Evolutionary conservation across 2,888 invertebrate species (phyloP).

Genomic region (Escarpia spicata): DNA sequence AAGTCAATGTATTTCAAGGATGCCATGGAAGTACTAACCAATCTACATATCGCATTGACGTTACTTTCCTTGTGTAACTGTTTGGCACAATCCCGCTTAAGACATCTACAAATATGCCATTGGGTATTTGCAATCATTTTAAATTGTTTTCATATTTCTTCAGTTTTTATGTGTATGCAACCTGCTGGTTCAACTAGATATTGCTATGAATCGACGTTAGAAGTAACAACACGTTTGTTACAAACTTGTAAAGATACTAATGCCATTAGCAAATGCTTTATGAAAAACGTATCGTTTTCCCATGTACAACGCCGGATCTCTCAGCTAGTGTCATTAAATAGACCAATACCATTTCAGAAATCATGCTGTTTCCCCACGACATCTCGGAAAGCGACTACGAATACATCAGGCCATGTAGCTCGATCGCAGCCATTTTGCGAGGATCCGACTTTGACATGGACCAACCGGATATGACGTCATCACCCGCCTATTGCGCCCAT

Average conservation of each 20-base stretch:
- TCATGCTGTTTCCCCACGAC: slow-evolving; percentile 5
- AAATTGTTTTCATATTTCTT: too few relatives aligned
- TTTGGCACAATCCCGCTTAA: neutral
- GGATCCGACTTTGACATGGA: neutral
- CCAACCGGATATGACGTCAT: neutral
- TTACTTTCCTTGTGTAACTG: neutral
- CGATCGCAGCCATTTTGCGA: neutral
- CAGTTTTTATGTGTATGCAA: too few relatives aligned
- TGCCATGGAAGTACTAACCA: neutral
- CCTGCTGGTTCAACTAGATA: too few relatives aligned
- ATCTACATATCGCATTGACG: neutral
- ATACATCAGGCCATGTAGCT: neutral
- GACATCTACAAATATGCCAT: neutral
- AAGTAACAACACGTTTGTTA: too few relatives aligned
- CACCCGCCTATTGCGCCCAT: neutral
- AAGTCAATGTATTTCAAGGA: neutral
- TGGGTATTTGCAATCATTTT: too few relatives aligned
- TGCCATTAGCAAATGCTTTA: too few relatives aligned
- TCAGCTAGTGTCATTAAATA: neutral
- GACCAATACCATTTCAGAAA: neutral
- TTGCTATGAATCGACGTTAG: too few relatives aligned
- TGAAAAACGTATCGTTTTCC: too few relatives aligned
- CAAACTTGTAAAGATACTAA: too few relatives aligned
- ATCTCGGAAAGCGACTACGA: neutral
- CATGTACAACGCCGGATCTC: too few relatives aligned